phyloP scores from a whole-genome alignment of 2,888 invertebrate species.

The Entomobrya proxima region DNA sequence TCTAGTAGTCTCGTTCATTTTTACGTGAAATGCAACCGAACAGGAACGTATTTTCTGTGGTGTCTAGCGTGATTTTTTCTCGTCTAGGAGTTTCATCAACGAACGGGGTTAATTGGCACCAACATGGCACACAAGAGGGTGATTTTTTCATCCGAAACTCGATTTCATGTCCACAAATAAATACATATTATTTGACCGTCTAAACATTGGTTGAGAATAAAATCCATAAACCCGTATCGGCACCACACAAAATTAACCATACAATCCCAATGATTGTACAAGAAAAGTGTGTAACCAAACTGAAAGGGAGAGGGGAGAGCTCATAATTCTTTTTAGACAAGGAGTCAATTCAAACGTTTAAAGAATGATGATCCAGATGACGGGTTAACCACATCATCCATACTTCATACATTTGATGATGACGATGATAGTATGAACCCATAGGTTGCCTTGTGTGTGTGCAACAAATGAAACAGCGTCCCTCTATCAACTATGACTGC shows the following conservation, averaged over 20 bases:
- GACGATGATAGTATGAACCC: neutral
- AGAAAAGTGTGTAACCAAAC: constrained; percentile 18
- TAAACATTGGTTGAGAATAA: neutral
- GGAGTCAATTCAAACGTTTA: neutral
- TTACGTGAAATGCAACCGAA: neutral
- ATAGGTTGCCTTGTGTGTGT: neutral
- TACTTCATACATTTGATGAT: constrained; percentile 49
- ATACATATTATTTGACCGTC: neutral
- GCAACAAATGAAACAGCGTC: constrained; percentile 4
- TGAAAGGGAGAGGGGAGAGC: constrained; percentile 9
- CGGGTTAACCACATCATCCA: constrained; percentile 47
- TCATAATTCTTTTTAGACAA: neutral
- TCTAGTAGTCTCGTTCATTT: neutral
- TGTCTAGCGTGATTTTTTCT: constrained; percentile 26
- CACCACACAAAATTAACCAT: neutral
- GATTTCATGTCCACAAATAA: constrained; percentile 18
- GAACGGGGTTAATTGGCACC: constrained; percentile 34
- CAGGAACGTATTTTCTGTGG: neutral
- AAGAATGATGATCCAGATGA: constrained; percentile 23
- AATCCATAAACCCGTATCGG: neutral
- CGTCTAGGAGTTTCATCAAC: constrained; percentile 23
- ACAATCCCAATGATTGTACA: neutral
- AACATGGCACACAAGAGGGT: neutral
- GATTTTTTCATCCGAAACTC: constrained; percentile 6
- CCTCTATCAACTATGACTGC: neutral